Conservation (phyloP, 2,888 invertebrate genomes). For the Cantharis nigra region DNA sequence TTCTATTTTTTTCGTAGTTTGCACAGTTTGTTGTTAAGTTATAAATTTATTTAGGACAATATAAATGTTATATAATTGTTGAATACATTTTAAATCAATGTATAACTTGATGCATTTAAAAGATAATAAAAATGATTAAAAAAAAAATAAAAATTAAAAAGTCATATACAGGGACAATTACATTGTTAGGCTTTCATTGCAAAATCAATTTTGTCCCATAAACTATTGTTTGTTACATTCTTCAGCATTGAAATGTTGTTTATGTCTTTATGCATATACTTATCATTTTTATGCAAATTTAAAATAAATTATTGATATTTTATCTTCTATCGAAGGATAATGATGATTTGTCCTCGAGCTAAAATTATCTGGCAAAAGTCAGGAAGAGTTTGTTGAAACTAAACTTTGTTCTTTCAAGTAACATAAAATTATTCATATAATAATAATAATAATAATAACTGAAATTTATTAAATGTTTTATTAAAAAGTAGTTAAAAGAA, state of each 20-base stretch:
- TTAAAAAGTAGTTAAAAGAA: not conserved
- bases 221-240: not conserved
- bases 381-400: not conserved
- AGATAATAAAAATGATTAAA: not conserved
- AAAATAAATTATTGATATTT: not conserved
- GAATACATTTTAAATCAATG: not conserved
- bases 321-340: not conserved
- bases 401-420: not conserved
- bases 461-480: not conserved
- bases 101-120: not conserved
- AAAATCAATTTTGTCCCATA: not conserved
- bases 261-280: not conserved
- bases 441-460: not conserved
- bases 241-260: not conserved
- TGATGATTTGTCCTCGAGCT: not conserved
- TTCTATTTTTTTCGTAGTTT: not conserved
- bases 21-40: not conserved
- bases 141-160: too few relatives aligned
- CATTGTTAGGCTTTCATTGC: not conserved
- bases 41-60: not conserved
- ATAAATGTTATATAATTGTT: not conserved
- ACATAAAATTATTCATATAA: not conserved
- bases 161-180: too few relatives aligned
- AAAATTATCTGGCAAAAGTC: not conserved
- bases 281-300: not conserved